Evolutionary conservation across 2,113 vertebrate species (phyloP), one percentile per base, ranked within the genome.

Genomic region (Ariopsis seemanni): DNA sequence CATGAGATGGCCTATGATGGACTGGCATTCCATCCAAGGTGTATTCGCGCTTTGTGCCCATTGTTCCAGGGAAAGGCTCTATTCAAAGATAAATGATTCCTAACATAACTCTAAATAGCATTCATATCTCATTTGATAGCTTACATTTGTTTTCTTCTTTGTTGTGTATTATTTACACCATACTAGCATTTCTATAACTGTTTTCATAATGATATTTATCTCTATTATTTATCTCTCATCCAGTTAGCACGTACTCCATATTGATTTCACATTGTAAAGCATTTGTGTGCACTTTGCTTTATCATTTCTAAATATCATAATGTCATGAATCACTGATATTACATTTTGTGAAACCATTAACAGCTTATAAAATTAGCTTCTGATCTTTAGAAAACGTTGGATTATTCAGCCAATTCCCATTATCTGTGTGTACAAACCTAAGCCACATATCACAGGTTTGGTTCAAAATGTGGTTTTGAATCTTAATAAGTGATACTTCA

Each of bases 401-500:
- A 15, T 55, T 50, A 25, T 67, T 79, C 85, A 80, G 58, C 48
- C 75, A 69, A 7, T 55, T 57, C 50, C 57, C 1, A 22, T n/a
- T 27, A 55, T 57, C 50, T 57, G 34, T n/a, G 50, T 30, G 17
- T 14, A 71, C 48, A 55, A 34, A n/a, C 48, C 17, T 27, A 14
- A 80, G n/a, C 17, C 20, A 69, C 27, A 57, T 57, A 80, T 69
- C 8, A 11, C 62, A 48, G 18, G 22, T 25, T 42, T 34, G 52
- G 20, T 9, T 57, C 8, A 4, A 34, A 9, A 18, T 86, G 18
- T n/a, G 22, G n/a, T 60, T 67, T 86, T 86, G 58, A 77, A 86
- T 86, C 71, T 81, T 87, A 86, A 86, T 72, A 82, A 72, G 85
- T 58, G 50, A 81, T 71, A 52, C 71, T n/a, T 25, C 15, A n/a